These are phyloP conservation scores for Oncopodura yosiiana DNA, from an alignment of 1,140 invertebrate genomes.

Conservation along the genomic window DNA sequence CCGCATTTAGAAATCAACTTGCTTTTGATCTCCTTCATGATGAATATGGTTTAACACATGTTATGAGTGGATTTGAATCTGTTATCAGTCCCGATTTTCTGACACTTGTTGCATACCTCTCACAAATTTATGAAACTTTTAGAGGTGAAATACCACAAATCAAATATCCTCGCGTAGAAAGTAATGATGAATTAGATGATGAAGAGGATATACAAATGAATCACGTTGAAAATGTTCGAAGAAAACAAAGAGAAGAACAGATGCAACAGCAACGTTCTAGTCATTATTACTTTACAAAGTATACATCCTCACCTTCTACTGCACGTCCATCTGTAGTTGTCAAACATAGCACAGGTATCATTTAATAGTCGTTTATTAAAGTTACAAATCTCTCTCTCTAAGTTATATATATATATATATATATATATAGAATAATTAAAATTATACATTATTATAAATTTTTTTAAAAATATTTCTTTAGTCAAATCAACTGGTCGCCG, in stretches of 20 bases:
- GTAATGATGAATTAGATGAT: constrained; percentile 19
- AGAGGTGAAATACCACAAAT: constrained; percentile 70
- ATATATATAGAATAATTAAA: constrained; percentile 4
- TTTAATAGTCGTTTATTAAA: neutral
- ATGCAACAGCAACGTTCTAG: constrained; percentile 18
- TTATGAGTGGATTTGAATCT: constrained; percentile 73
- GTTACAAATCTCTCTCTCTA: too few relatives aligned
- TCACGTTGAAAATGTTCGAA: neutral
- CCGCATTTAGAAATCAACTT: constrained; percentile 61
- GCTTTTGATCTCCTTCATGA: constrained; percentile 71
- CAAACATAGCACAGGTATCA: constrained; percentile 13
- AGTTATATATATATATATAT: constrained; percentile 3
- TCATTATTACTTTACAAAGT: constrained; percentile 14
- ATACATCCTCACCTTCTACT: too few relatives aligned
- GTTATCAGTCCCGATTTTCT: constrained; percentile 63
- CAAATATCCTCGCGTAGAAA: constrained; percentile 59
- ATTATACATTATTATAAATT: constrained; percentile 15
- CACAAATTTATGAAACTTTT: constrained; percentile 76
- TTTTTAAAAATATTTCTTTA: too few relatives aligned
- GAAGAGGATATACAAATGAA: constrained; percentile 7
- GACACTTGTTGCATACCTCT: constrained; percentile 68
- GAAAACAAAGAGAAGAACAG: neutral
- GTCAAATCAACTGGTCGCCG: constrained; percentile 25
- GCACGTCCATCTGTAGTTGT: constrained; percentile 14
- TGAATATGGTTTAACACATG: constrained; percentile 61